A percentile compares a stretch with the other conserved stretches of the same genome.
Evolutionary conservation across 2,888 invertebrate species (phyloP).

Genomic region (Colletes collaris): DNA sequence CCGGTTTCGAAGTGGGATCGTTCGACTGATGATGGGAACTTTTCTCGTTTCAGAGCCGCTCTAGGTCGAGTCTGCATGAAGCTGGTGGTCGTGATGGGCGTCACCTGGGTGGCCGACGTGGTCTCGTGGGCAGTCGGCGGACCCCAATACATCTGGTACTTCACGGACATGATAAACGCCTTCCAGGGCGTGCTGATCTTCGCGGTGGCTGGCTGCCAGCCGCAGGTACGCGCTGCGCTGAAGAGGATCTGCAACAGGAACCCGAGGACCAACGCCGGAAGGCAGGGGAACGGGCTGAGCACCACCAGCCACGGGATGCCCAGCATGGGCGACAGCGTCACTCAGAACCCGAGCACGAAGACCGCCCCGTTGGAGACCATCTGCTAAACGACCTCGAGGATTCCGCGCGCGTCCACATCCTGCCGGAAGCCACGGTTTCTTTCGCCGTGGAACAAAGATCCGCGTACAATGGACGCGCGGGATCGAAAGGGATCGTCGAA

Average conservation of each 20-base stretch:
- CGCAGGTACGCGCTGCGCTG: constrained; percentile 89
- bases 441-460: too few relatives aligned
- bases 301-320: constrained; percentile 92
- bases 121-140: constrained; percentile 93
- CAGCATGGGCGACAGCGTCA: constrained; percentile 91
- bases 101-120: constrained; percentile 91
- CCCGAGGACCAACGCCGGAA: constrained; percentile 84
- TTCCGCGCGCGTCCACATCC: too few relatives aligned
- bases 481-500: too few relatives aligned
- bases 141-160: constrained; percentile 91
- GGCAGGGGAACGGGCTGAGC: constrained; percentile 87
- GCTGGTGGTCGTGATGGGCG: constrained; percentile 92
- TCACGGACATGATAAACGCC: constrained; percentile 93
- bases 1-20: too few relatives aligned
- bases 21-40: too few relatives aligned
- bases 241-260: constrained; percentile 87
- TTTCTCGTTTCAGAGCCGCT: constrained; percentile 86
- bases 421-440: too few relatives aligned
- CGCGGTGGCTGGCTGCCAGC: constrained; percentile 94
- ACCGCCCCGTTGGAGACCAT: constrained; percentile 85
- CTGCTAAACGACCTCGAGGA: constrained; percentile 78
- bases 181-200: constrained; percentile 95
- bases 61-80: constrained; percentile 93
- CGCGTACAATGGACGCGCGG: too few relatives aligned
- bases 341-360: constrained; percentile 87